A percentile compares a stretch with the other conserved stretches of the same genome.
Conservation (phyloP, 2,888 invertebrate species). For the Phyllotreta striolata region DNA sequence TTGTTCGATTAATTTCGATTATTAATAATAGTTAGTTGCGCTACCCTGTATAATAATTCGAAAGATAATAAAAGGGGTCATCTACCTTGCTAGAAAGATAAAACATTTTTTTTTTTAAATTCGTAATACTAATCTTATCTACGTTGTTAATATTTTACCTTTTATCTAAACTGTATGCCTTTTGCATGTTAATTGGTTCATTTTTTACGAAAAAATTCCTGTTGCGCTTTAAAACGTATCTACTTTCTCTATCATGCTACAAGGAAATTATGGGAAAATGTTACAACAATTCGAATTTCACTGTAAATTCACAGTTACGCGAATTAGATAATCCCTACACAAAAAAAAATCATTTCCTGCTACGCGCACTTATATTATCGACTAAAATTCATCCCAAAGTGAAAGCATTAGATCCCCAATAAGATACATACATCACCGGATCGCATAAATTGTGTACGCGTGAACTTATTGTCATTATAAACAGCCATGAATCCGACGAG, state of each 20-base stretch:
- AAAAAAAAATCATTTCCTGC: no score
- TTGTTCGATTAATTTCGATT: background rate
- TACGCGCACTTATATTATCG: no score
- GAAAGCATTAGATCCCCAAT: slow-evolving; percentile 4
- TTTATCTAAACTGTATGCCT: slow-evolving; percentile 11
- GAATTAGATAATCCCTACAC: no score
- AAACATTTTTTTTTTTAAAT: background rate
- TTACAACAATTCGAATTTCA: no score
- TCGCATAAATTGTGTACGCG: slow-evolving; percentile 15
- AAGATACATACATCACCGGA: slow-evolving; percentile 15
- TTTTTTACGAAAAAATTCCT: slow-evolving; percentile 3
- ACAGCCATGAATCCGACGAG: slow-evolving; percentile 20
- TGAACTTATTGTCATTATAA: slow-evolving; percentile 31
- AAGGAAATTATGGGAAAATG: slow-evolving; percentile 4
- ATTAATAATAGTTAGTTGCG: no score
- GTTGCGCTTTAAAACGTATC: slow-evolving; percentile 7
- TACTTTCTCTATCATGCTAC: slow-evolving; percentile 2
- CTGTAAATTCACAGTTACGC: no score
- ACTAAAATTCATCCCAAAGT: slow-evolving; percentile 5
- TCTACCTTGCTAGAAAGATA: slow-evolving; percentile 6
- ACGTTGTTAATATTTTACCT: slow-evolving; percentile 13
- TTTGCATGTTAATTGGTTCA: slow-evolving; percentile 9
- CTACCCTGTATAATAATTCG: no score
- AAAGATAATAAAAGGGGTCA: background rate
- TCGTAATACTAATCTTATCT: slow-evolving; percentile 14